phyloP scores from a whole-genome alignment of 2,888 invertebrate species.

The Pardosa pseudoannulata region DNA sequence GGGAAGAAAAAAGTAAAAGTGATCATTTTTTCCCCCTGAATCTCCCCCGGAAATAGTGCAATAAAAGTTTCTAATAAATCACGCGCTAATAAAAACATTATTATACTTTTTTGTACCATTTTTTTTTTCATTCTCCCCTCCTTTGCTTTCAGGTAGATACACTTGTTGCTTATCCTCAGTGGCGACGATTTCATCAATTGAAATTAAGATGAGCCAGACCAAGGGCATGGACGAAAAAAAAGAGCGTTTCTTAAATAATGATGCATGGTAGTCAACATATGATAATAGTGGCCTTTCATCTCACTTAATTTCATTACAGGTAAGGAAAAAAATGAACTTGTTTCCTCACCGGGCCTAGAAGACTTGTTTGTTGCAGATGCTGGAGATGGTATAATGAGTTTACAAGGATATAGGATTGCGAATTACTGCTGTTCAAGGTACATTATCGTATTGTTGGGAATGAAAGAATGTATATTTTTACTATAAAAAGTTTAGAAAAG shows the following conservation, averaged over 20 bases:
- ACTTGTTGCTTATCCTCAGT: conserved; percentile 58
- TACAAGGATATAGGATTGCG: too few relatives aligned
- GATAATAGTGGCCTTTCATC: conserved; percentile 27
- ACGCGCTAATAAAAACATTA: conserved; percentile 71
- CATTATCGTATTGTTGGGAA: too few relatives aligned
- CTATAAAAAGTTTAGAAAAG: too few relatives aligned
- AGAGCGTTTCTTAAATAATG: conserved; percentile 11
- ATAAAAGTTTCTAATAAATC: conserved; percentile 72
- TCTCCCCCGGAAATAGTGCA: conserved; percentile 65
- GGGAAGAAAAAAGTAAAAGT: conserved; percentile 55
- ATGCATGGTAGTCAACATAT: conserved; percentile 17
- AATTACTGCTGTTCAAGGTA: too few relatives aligned
- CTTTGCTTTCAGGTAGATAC: conserved; percentile 38
- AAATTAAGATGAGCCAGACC: conserved; percentile 37
- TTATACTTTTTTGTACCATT: conserved; percentile 56
- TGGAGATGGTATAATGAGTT: too few relatives aligned
- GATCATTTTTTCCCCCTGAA: conserved; percentile 34
- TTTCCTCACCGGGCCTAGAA: neutral
- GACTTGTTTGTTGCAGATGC: too few relatives aligned
- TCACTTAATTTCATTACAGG: conserved; percentile 24
- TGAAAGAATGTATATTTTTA: too few relatives aligned
- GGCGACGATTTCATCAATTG: conserved; percentile 10
- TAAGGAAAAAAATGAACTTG: neutral
- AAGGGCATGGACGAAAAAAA: neutral
- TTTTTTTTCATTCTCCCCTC: conserved; percentile 14